Conservation (phyloP, 2,113 vertebrate species). For the Rhinoptilus africanus region DNA sequence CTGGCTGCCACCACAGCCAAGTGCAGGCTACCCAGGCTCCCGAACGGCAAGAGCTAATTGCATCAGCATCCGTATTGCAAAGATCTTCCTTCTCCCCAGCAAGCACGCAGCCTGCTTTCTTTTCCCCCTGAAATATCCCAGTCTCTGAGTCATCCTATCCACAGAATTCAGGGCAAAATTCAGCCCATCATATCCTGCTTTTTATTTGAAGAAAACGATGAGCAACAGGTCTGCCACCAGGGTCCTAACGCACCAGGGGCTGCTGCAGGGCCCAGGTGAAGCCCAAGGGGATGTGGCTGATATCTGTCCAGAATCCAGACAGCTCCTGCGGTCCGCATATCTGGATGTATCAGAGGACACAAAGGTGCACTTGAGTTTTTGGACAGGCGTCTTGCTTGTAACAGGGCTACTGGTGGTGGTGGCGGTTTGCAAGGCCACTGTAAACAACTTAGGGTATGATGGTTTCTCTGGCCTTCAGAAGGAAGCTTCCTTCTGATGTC, state of each 20-base stretch:
- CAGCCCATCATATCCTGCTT: not conserved
- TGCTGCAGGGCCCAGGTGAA: not conserved
- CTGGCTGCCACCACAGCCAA: not conserved
- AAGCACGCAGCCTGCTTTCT: not conserved
- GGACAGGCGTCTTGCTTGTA: not conserved
- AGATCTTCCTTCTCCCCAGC: not conserved
- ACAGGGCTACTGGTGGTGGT: not conserved
- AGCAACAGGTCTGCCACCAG: not conserved
- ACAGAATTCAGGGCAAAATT: not conserved
- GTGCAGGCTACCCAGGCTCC: not conserved
- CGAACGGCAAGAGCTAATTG: not conserved
- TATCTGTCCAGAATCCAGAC: not conserved
- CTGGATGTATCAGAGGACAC: not conserved
- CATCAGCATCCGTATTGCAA: not conserved
- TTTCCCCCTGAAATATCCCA: not conserved
- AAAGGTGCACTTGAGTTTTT: not conserved
- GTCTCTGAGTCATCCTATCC: not conserved
- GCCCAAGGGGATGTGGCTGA: not conserved
- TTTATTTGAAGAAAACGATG: not conserved
- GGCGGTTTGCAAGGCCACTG: not conserved
- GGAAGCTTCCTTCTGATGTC: not conserved
- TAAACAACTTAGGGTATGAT: not conserved
- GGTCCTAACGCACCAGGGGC: rapidly evolving
- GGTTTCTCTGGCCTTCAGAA: not conserved
- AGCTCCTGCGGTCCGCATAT: not conserved